Percentiles rank a stretch among this genome's conserved stretches.
Evolutionary conservation across 1,140 invertebrate genomes (phyloP).

Genomic region (Drosophila persimilis): DNA sequence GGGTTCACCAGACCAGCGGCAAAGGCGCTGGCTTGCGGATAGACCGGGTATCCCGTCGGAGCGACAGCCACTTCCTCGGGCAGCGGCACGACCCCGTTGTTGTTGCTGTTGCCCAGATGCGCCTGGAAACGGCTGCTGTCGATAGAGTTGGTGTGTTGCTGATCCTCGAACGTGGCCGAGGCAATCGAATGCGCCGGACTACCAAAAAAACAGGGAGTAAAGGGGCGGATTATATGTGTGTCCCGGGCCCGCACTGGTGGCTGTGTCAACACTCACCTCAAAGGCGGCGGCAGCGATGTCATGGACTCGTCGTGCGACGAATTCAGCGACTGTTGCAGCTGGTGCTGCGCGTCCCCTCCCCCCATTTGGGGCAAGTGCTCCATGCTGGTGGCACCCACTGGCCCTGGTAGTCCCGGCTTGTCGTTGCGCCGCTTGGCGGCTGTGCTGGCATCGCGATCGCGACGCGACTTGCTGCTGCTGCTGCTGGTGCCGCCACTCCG

Average conservation of each 20-base stretch:
- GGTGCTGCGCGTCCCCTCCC: conserved; percentile 33
- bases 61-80: conserved; percentile 15
- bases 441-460: conserved; percentile 62
- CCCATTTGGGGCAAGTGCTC: conserved; percentile 47
- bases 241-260: conserved; percentile 7
- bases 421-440: conserved; percentile 66
- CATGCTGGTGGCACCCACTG: conserved; percentile 25
- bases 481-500: conserved; percentile 73
- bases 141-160: conserved; percentile 76
- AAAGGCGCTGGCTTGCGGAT: conserved; percentile 45
- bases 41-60: conserved; percentile 31
- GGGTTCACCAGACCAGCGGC: conserved; percentile 30
- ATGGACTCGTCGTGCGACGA: conserved; percentile 83
- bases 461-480: conserved; percentile 69
- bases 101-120: conserved; percentile 35
- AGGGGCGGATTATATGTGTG: conserved; percentile 14
- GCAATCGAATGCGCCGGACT: conserved; percentile 81
- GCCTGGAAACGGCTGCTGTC: conserved; percentile 71
- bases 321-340: conserved; percentile 78
- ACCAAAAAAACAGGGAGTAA: conserved; percentile 11
- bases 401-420: conserved; percentile 30
- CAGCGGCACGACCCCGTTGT: conserved; percentile 37
- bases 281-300: conserved; percentile 79
- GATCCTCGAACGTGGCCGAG: conserved; percentile 77
- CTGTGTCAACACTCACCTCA: conserved; percentile 66